Base-by-base conservation (phyloP, 2,797 vertebrate genomes). In the Halcyon smyrnensis region DNA sequence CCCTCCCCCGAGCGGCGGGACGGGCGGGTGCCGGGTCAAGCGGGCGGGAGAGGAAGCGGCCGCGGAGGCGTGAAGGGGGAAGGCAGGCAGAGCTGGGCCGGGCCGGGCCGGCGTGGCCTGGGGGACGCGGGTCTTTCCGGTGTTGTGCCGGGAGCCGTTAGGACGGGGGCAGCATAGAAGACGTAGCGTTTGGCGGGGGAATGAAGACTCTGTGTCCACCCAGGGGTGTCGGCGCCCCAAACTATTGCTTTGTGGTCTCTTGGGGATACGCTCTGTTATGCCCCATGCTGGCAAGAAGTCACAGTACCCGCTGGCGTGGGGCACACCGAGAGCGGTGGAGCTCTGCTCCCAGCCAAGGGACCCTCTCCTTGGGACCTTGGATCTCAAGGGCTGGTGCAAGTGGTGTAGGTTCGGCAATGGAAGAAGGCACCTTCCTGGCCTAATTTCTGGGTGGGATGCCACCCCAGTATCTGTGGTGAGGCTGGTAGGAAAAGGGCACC, bases 351-450 rank as follows among this genome's bases (percentile, higher is more conserved):
- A 37, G 17, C 37, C 27, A 6, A 1, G 41, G 21, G 30, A 19
- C 17, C 15, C 20, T 8, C 60, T 10, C 9, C 67, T 32, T 3
- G 0, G 43, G 56, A 6, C 21, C 18, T 15, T 16, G 18, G 71
- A 21, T 43, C 3, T 8, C 4, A 8, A 16, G 25, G 48, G 37
- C 88, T 13, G 5, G 21, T 8, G 45, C 37, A 1, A 9, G 50
- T 1, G 4, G 28, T 8, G 68, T 6, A 1, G 62, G 12, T 3
- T 13, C 2, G 37, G 32, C 9, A 5, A 1, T 1, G 76, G 15
- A 11, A 16, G 27, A 24, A n/a, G 32, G 37, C 4, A 6, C 6
- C 46, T 12, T 21, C 19, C 32, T 16, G 15, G 39, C 18, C 70
- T 2, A 0, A 2, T 8, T 10, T 6, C 17, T 2, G 70, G 15